Base-by-base conservation (phyloP, 2,888 invertebrate species). In the Sicus ferrugineus region DNA sequence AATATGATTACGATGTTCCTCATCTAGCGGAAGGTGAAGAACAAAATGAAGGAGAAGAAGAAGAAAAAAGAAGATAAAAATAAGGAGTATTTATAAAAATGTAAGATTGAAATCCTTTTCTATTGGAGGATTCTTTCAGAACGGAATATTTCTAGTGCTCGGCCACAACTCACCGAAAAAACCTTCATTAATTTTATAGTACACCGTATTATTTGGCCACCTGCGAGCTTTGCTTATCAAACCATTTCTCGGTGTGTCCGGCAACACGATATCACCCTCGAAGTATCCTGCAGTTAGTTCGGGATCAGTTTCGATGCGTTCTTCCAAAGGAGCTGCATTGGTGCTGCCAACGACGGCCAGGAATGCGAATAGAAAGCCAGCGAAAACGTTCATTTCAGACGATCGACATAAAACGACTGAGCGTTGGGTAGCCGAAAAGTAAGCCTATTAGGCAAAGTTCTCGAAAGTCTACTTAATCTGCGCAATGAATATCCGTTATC, bases 241-340 rank as follows among this genome's bases (percentile, higher is more conserved):
- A 0, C 91, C 92, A 76, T 91, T 92, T 73, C 89, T 78, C 3
- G 65, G 82, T 3, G 63, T 82, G 11, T 26, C 90, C 0, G 48
- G 89, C 73, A 91, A 87, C 30, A 92, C 80, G 72, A 93, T 92
- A 77, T 93, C 93, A 4, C 92, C 92, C 80, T 93, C 90, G 0
- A 88, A 88, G 75, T 91, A 92, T 26, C 88, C 89, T 0, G 93
- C 92, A 75, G 90, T 84, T 79, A 93, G 92, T 79, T 93, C 93
- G 0, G 92, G 92, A 79, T 93, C 92, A 2, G 68, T 73, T 63
- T 75, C 74, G 23, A 70, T 67, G 2, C 56, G 50, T 7, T 34
- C 34, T 3, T 54, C 52, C 14, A 54, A 54, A 54, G 52, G 52
- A 54, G 23, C 21, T 5, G 11, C 28, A 19, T 3, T 7, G 16